A percentile compares a stretch with the other conserved stretches of the same genome.
phyloP scores from a whole-genome alignment of 37 sponge, comb jelly and placozoan species.

The Spongia lamella region DNA sequence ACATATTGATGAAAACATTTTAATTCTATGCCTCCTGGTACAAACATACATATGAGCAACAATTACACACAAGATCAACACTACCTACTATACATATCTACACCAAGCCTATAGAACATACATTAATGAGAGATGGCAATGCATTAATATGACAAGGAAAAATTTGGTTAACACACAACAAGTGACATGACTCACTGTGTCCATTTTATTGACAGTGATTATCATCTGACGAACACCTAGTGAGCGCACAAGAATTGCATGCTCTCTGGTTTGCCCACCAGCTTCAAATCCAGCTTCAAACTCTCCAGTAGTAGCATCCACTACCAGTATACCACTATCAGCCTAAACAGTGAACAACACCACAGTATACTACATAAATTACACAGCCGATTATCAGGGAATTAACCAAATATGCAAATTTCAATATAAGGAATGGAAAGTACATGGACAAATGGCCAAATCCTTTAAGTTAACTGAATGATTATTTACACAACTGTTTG shows the following conservation, averaged over 20 bases:
- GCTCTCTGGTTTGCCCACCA: constrained; percentile 98
- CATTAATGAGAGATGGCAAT: too few relatives aligned
- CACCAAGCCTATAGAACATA: too few relatives aligned
- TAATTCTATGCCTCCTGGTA: too few relatives aligned
- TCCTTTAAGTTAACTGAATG: background rate
- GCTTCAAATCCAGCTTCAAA: constrained; percentile 99
- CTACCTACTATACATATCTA: too few relatives aligned
- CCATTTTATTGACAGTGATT: constrained; percentile 97
- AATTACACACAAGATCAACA: too few relatives aligned
- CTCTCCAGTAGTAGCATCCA: constrained; percentile 84
- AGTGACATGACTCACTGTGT: constrained; percentile 76
- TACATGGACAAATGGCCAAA: too few relatives aligned
- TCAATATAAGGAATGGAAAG: background rate
- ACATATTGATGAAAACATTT: too few relatives aligned
- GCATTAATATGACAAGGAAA: too few relatives aligned
- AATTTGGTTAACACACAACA: constrained; percentile 32
- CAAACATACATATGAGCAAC: too few relatives aligned
- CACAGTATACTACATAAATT: too few relatives aligned
- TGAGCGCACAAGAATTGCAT: constrained; percentile 88
- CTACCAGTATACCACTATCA: constrained; percentile 92
- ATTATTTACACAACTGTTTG: background rate
- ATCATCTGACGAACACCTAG: constrained; percentile 88
- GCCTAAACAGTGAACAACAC: constrained; percentile 60
- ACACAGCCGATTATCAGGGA: too few relatives aligned
- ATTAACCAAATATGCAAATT: too few relatives aligned